Evolutionary conservation across 2,113 vertebrate genomes (phyloP).

Genomic region (Psammodynastes pulverulentus): DNA sequence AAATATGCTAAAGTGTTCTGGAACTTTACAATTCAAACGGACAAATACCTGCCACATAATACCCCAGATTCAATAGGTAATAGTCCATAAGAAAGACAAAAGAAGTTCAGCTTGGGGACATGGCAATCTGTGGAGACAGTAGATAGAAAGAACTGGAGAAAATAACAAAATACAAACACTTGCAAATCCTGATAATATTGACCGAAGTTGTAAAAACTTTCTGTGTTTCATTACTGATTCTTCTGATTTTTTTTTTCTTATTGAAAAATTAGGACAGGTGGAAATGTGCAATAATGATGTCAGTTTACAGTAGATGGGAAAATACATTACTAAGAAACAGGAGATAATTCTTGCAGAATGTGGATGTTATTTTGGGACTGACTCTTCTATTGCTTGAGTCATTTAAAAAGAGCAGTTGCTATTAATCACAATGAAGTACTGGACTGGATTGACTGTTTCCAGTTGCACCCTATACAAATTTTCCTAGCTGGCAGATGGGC

Average conservation of each 20-base stretch:
- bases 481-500: not conserved
- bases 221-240: not conserved
- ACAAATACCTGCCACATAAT: too few relatives aligned
- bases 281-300: not conserved
- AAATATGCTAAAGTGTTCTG: too few relatives aligned
- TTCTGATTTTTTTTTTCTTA: not conserved
- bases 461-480: not conserved
- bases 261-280: not conserved
- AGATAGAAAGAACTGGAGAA: too few relatives aligned
- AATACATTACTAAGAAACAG: not conserved
- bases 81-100: too few relatives aligned
- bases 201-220: not conserved
- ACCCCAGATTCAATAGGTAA: too few relatives aligned
- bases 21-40: too few relatives aligned
- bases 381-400: not conserved
- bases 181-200: not conserved
- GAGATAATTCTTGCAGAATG: not conserved
- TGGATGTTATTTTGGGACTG: not conserved
- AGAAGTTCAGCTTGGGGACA: too few relatives aligned
- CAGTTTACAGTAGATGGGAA: not conserved
- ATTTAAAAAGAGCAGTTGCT: not conserved
- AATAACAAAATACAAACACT: too few relatives aligned
- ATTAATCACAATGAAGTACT: not conserved
- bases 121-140: too few relatives aligned
- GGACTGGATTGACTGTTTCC: not conserved